These are phyloP conservation scores for Ridgeia piscesae DNA, from an alignment of 1,140 invertebrate genomes.

Conservation along the genomic window DNA sequence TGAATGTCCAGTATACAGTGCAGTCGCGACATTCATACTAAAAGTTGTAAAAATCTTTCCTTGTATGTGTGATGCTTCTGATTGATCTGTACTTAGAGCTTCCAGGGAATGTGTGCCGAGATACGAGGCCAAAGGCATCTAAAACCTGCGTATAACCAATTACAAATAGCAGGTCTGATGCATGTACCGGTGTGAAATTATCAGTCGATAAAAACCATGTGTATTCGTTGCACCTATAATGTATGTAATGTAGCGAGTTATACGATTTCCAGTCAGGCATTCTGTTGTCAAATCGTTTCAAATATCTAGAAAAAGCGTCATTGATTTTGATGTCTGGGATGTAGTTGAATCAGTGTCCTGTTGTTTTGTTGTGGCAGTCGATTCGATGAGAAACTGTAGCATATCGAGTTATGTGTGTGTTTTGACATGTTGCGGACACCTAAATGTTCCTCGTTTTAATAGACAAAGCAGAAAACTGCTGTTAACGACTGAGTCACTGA, in stretches of 20 bases:
- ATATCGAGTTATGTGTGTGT: neutral
- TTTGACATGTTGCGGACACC: neutral
- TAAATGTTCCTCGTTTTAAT: neutral
- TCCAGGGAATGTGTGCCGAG: neutral
- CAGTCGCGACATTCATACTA: neutral
- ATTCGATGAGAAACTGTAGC: neutral
- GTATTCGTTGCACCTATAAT: neutral
- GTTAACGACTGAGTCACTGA: neutral
- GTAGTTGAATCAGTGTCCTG: neutral
- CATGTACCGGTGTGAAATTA: neutral
- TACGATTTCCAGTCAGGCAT: neutral
- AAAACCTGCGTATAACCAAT: neutral
- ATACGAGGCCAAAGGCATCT: neutral
- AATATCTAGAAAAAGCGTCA: neutral
- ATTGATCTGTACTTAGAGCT: neutral
- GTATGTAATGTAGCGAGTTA: neutral
- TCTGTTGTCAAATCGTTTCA: neutral
- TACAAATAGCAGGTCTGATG: neutral
- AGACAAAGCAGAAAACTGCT: neutral
- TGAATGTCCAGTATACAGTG: neutral
- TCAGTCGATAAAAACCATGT: neutral
- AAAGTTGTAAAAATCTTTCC: neutral
- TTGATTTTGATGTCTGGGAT: neutral
- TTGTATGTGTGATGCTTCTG: neutral
- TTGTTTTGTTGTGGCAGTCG: neutral